Base-by-base conservation (phyloP, 1,140 invertebrate species). In the Calephelis virginiensis region DNA sequence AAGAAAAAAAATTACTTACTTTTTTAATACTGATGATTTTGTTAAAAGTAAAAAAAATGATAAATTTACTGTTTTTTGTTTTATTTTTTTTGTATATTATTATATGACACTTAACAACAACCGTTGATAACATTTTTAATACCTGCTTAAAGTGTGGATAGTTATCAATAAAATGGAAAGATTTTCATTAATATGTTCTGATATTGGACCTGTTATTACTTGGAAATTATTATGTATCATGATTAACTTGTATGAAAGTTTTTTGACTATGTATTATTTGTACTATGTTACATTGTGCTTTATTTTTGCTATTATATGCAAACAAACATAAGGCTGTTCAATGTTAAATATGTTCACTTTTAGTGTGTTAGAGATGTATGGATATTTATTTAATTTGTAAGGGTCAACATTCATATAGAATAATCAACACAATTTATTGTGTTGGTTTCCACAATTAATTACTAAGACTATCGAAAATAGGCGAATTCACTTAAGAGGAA, bases 361-460 rank as follows among this genome's bases (percentile, higher is more conserved):
- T 56, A 56, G 46, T 53, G 53, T 71, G 71, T 73, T 73, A 64
- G 65, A 64, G 59, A 62, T 72, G 74, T 77, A 68, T 71, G 70
- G 70, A 75, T 75, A 68, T 73, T 72, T 69, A 72, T 68, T 63
- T 56, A 47, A 68, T 56, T 28, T 43, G 56, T 37, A 37, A 56
- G 50, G 50, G 50, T 56, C 17, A 56, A 14, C 14, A 37, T 56
- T 12, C 14, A 56, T 9, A 11, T 28, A 56, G 50, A 37, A 56
- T 56, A 37, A 56, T 12, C 10, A 28, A 28, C 28, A 28, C 1
- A 28, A 28, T 28, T 28, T 3, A 28, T 28, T 28, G 28, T 28
- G 0, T 28, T 28, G 1, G n/a, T n/a, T n/a, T n/a, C n/a, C n/a
- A n/a, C n/a, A n/a, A n/a, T n/a, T n/a, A n/a, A 28, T 28, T 2